A percentile compares a stretch with the other conserved stretches of the same genome.
Evolutionary conservation across 2,113 vertebrate species (phyloP).

Genomic region (Notiomystis cincta): DNA sequence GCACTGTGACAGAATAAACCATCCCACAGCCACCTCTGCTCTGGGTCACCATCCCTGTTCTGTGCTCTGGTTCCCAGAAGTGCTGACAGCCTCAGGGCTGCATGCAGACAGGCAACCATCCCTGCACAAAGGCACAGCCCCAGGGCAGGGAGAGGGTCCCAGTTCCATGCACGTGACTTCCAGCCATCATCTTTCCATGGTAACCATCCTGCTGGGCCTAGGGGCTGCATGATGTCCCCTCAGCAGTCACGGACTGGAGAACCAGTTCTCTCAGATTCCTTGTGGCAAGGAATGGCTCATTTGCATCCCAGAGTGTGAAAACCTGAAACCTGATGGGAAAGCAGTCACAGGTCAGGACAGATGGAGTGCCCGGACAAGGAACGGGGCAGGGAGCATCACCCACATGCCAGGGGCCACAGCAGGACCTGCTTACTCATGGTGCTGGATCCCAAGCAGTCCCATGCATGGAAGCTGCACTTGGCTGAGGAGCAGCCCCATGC

Average conservation of each 20-base stretch:
- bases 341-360: fast-evolving
- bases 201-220: background rate
- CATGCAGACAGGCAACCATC: background rate
- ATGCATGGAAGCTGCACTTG: fast-evolving
- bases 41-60: background rate
- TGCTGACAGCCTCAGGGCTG: background rate
- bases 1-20: background rate
- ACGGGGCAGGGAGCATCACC: background rate
- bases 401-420: fast-evolving
- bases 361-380: background rate
- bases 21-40: background rate
- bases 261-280: slow-evolving; percentile 25
- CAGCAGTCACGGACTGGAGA: background rate
- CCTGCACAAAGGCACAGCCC: background rate
- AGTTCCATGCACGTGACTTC: background rate
- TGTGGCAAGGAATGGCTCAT: background rate
- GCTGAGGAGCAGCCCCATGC: background rate
- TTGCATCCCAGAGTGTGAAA: background rate
- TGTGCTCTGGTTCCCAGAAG: background rate
- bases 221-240: background rate
- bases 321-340: background rate
- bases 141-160: background rate
- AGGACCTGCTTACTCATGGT: background rate
- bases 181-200: background rate
- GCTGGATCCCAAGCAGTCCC: background rate